A percentile compares a stretch with the other conserved stretches of the same genome.
These are phyloP conservation scores for Sus scrofa DNA, from an alignment of 2,113 vertebrate species.

Conservation along the genomic window T2T-Sscrofa CM000813.6:157936001-157936500, in stretches of 20 bases:
- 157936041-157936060: too few species aligned
- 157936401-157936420: neutral
- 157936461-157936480: conserved; percentile 3
- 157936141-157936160: neutral
- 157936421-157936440: neutral
- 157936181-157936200: neutral
- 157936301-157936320: neutral
- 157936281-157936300: neutral
- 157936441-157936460: neutral
- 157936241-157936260: too few species aligned
- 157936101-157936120: neutral
- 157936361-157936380: neutral
- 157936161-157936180: neutral
- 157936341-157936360: neutral
- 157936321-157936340: neutral
- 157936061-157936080: too few species aligned
- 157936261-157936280: neutral
- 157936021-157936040: too few species aligned
- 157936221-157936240: too few species aligned
- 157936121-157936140: neutral
- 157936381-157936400: neutral
- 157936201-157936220: neutral
- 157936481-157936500: neutral
- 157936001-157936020: too few species aligned
- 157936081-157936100: neutral